These are phyloP conservation scores for Melieria omissa DNA, from an alignment of 2,888 invertebrate species.

Conservation along the genomic window DNA sequence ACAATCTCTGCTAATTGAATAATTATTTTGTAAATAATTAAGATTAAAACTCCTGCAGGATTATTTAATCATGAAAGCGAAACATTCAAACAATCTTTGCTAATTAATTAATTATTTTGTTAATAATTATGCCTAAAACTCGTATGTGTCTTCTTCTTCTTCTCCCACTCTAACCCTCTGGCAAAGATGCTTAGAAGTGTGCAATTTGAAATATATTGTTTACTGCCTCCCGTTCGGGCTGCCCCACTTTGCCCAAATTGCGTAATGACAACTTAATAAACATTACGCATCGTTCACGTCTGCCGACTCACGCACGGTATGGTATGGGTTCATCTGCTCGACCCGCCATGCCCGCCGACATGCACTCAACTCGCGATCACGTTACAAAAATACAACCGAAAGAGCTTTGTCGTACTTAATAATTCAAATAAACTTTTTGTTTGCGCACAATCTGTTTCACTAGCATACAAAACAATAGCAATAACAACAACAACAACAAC, in stretches of 20 bases:
- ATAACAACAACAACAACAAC: not conserved
- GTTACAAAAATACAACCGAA: conserved; percentile 55
- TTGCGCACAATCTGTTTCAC: conserved; percentile 13
- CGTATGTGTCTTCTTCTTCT: too few species aligned
- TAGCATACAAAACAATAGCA: conserved; percentile 43
- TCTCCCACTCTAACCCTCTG: too few species aligned
- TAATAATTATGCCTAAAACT: too few species aligned
- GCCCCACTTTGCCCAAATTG: not conserved
- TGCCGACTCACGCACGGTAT: not conserved
- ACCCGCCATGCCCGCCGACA: conserved; percentile 16
- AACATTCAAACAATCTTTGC: too few species aligned
- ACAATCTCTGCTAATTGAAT: too few species aligned
- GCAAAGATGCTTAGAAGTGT: too few species aligned
- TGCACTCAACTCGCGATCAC: conserved; percentile 35
- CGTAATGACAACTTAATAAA: conserved; percentile 25
- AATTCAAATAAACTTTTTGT: conserved; percentile 23
- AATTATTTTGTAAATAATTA: too few species aligned
- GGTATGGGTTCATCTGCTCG: not conserved
- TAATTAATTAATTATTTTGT: too few species aligned
- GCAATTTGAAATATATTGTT: too few species aligned
- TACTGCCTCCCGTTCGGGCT: not conserved
- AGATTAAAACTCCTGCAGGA: too few species aligned
- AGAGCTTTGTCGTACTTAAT: conserved; percentile 28
- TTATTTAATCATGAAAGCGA: too few species aligned
- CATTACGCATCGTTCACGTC: conserved; percentile 16